These are phyloP conservation scores for Dryomyza anilis DNA, from an alignment of 2,888 invertebrate genomes.

Conservation along the genomic window DNA sequence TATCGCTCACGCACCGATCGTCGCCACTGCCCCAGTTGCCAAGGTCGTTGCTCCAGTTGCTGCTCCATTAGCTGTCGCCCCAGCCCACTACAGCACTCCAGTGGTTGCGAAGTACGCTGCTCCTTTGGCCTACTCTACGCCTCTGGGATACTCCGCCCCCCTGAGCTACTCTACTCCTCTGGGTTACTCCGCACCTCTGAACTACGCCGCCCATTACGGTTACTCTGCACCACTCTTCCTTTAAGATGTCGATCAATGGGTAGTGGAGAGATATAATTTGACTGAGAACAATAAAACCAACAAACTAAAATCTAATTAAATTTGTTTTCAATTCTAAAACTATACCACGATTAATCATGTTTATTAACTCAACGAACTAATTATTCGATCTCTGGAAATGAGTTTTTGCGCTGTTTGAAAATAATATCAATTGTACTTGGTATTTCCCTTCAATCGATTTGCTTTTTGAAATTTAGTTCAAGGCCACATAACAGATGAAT, in stretches of 20 bases:
- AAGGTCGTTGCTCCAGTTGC: background rate
- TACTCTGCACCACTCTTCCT: background rate
- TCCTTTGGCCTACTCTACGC: conserved; percentile 33
- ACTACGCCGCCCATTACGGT: conserved; percentile 1
- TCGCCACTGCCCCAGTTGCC: conserved; percentile 36
- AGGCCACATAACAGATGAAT: too few relatives aligned
- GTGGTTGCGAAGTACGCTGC: conserved; percentile 22
- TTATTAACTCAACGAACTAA: too few relatives aligned
- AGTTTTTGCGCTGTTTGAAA: too few relatives aligned
- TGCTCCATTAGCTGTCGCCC: background rate
- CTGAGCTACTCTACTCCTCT: conserved; percentile 36
- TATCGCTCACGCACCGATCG: conserved; percentile 44
- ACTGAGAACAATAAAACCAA: background rate
- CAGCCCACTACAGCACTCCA: conserved; percentile 18
- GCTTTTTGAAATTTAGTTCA: too few relatives aligned
- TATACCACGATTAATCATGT: too few relatives aligned
- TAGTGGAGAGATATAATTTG: too few relatives aligned
- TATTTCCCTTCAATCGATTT: too few relatives aligned
- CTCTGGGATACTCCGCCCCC: conserved; percentile 33
- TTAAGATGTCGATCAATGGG: too few relatives aligned
- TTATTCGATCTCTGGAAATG: too few relatives aligned
- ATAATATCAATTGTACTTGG: too few relatives aligned
- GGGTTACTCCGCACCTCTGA: conserved; percentile 27
- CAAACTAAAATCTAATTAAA: too few relatives aligned
- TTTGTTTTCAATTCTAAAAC: too few relatives aligned